Conservation (phyloP, 1,140 invertebrate genomes). For the Dendroctonus valens region DNA sequence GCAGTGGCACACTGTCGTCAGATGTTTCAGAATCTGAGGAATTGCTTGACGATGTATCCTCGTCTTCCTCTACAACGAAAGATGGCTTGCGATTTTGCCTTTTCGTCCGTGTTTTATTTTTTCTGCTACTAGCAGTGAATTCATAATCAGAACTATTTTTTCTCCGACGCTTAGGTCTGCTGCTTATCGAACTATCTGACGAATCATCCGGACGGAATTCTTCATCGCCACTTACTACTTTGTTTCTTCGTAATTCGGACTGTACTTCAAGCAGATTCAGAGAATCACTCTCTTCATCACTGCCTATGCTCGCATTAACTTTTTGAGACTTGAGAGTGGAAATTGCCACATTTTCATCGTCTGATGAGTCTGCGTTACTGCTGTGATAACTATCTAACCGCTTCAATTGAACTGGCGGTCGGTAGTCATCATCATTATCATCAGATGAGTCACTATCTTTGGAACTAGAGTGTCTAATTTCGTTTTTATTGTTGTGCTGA, state of each 20-base stretch:
- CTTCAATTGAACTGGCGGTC: too few relatives aligned
- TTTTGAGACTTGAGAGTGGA: too few relatives aligned
- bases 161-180: slow-evolving; percentile 1
- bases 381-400: too few relatives aligned
- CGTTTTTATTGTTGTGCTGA: neutral
- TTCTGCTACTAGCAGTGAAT: neutral
- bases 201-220: slow-evolving; percentile 10
- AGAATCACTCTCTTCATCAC: slow-evolving; percentile 14
- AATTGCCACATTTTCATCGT: too few relatives aligned
- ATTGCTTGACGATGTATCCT: slow-evolving; percentile 5
- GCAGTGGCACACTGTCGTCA: slow-evolving; percentile 3
- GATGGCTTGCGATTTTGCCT: neutral
- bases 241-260: slow-evolving; percentile 3
- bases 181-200: slow-evolving; percentile 5
- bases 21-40: slow-evolving; percentile 11
- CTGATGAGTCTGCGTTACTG: too few relatives aligned
- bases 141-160: slow-evolving; percentile 15
- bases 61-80: slow-evolving; percentile 18
- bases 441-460: neutral
- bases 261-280: neutral
- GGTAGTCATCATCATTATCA: too few relatives aligned
- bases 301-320: slow-evolving; percentile 10
- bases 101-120: too few relatives aligned
- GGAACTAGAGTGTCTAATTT: neutral
- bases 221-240: slow-evolving; percentile 6